A percentile compares a stretch with the other conserved stretches of the same genome.
Evolutionary conservation across 2,797 vertebrate species (phyloP).

Genomic region (Lacerta bilineata): DNA sequence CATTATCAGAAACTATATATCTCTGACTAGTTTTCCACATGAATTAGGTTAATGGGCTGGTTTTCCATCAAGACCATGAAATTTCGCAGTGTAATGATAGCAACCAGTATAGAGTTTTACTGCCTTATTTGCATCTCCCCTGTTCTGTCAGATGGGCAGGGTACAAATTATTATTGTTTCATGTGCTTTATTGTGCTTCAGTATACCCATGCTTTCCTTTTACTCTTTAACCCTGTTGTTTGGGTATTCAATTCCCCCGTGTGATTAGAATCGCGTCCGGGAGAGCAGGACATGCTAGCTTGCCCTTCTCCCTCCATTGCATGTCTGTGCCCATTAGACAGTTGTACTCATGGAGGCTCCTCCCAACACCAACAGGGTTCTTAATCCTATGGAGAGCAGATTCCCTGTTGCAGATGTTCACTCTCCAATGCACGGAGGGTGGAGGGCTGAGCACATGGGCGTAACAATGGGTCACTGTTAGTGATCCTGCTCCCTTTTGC

Average conservation of each 20-base stretch:
- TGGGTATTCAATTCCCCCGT: background rate
- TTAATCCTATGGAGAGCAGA: no score
- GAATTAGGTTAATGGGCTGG: background rate
- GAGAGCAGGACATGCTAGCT: background rate
- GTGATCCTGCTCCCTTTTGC: no score
- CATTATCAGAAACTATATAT: background rate
- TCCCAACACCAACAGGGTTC: no score
- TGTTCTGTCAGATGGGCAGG: background rate
- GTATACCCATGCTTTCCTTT: background rate
- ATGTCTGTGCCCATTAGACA: no score
- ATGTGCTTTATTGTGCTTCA: background rate
- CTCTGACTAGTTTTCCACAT: background rate
- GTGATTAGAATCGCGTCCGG: background rate
- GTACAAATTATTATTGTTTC: no score
- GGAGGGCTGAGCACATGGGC: no score
- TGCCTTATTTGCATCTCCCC: background rate
- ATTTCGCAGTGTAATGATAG: background rate
- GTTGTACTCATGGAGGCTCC: no score
- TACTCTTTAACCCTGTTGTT: background rate
- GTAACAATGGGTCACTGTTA: no score
- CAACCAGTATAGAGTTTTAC: background rate
- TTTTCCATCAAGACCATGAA: background rate
- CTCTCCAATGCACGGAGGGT: no score
- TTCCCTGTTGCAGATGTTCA: no score
- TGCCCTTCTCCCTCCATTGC: background rate